phyloP scores from a whole-genome alignment of 2,113 vertebrate genomes.

The Neotoma lepida region DNA sequence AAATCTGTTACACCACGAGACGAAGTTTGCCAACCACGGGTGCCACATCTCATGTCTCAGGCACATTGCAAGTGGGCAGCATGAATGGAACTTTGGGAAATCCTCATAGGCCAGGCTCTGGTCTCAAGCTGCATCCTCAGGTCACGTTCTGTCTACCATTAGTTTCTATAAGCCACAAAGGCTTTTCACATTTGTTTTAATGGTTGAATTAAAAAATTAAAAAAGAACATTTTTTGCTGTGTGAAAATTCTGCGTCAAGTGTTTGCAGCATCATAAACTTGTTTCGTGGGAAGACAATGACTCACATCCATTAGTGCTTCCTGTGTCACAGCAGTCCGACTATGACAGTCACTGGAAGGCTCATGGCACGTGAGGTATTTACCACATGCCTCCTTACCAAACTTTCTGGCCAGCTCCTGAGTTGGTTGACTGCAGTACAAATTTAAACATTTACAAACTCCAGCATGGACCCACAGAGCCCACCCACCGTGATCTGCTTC shows the following conservation, averaged over 20 bases:
- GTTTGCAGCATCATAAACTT: no score
- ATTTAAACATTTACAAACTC: not conserved
- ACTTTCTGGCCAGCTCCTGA: not conserved
- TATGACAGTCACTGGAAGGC: fast-evolving
- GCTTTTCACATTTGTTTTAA: not conserved
- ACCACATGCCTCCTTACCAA: fast-evolving
- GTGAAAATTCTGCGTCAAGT: not conserved
- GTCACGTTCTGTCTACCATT: not conserved
- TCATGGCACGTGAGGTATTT: fast-evolving
- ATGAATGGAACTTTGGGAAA: not conserved
- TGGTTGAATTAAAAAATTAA: not conserved
- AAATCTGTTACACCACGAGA: not conserved
- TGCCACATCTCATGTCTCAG: fast-evolving
- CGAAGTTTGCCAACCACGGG: fast-evolving
- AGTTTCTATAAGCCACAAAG: not conserved
- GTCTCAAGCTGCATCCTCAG: fast-evolving
- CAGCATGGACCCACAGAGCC: not conserved
- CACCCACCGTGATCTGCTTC: not conserved
- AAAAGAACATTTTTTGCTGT: fast-evolving
- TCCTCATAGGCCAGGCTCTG: not conserved
- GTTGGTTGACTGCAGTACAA: not conserved
- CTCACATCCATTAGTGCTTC: fast-evolving
- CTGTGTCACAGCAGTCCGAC: fast-evolving
- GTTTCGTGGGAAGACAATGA: not conserved
- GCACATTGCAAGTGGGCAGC: fast-evolving